These are phyloP conservation scores for Timandra comae DNA, from an alignment of 2,888 invertebrate genomes.

Conservation along the genomic window DNA sequence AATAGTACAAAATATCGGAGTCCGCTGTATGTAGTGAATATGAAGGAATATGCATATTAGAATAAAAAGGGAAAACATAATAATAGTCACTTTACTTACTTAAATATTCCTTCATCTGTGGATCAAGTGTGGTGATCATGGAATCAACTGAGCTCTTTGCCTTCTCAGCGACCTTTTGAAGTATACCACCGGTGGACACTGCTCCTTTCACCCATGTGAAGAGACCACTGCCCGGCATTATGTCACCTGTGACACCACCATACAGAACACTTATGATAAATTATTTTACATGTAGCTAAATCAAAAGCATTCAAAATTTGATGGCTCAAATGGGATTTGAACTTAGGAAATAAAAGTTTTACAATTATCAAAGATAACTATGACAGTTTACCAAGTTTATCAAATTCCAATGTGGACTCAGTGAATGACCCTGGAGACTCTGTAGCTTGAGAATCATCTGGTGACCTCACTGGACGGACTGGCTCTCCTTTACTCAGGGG, in stretches of 20 bases:
- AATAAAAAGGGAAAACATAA: too few species aligned
- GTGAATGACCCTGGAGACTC: constrained; percentile 54
- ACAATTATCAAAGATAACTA: too few species aligned
- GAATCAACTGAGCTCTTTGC: constrained; percentile 89
- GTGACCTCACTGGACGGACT: constrained; percentile 52
- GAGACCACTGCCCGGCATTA: constrained; percentile 76
- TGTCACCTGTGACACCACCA: constrained; percentile 64
- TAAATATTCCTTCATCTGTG: constrained; percentile 92
- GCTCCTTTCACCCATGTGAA: constrained; percentile 84
- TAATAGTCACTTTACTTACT: too few species aligned
- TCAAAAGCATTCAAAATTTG: too few species aligned
- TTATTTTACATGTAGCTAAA: too few species aligned
- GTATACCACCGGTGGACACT: constrained; percentile 77
- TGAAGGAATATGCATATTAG: too few species aligned
- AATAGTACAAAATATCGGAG: too few species aligned
- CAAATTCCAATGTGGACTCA: constrained; percentile 49
- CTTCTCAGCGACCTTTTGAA: constrained; percentile 83
- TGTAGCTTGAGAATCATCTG: constrained; percentile 55
- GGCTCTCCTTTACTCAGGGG: constrained; percentile 69
- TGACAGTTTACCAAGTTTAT: constrained; percentile 59
- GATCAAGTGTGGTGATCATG: constrained; percentile 91
- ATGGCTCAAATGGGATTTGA: too few species aligned
- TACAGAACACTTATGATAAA: constrained; percentile 7
- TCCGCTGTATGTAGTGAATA: too few species aligned
- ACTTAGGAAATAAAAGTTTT: too few species aligned